Conservation (phyloP, 2,113 vertebrate genomes). For the Ailurus styani region DNA sequence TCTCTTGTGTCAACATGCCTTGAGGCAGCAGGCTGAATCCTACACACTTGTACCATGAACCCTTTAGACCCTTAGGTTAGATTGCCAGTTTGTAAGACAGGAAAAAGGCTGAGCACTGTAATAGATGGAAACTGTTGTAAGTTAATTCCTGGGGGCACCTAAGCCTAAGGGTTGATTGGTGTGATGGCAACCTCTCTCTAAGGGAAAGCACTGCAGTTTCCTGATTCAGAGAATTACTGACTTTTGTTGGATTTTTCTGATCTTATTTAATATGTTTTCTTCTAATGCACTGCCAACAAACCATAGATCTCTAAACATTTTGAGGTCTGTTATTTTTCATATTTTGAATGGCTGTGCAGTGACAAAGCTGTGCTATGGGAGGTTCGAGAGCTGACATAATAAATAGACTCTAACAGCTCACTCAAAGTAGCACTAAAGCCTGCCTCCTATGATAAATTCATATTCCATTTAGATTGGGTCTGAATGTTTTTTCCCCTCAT, state of each 20-base stretch:
- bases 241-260: conserved; percentile 46
- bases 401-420: background rate
- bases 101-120: background rate
- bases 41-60: background rate
- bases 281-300: conserved; percentile 10
- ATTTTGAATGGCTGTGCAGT: background rate
- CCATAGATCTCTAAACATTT: conserved; percentile 21
- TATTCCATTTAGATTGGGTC: background rate
- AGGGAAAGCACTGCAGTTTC: background rate
- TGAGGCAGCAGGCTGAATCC: background rate
- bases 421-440: background rate
- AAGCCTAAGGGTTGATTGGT: background rate
- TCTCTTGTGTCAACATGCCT: background rate
- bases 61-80: background rate
- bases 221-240: background rate
- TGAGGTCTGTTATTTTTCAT: background rate
- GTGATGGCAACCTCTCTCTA: background rate
- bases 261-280: conserved; percentile 43
- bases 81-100: background rate
- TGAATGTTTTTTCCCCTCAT: background rate
- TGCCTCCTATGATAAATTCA: background rate
- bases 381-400: background rate
- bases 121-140: background rate
- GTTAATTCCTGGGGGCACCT: background rate
- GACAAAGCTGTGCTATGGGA: background rate